Conservation (phyloP, 2,888 invertebrate genomes). For the Microplitis deprimator region DNA sequence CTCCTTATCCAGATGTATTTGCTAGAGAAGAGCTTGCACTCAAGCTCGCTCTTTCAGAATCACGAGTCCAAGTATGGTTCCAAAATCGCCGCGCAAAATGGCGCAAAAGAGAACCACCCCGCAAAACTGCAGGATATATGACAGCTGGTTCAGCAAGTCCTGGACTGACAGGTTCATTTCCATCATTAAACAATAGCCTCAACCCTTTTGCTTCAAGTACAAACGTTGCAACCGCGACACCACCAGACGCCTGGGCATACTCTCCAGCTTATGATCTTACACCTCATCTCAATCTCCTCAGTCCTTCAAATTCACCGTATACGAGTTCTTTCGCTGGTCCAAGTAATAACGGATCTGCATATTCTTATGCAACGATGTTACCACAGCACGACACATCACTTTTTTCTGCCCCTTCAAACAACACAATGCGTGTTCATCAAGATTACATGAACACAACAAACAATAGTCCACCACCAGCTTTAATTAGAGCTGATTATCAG, state of each 20-base stretch:
- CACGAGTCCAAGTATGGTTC: conserved; percentile 85
- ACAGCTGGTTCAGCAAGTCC: conserved; percentile 68
- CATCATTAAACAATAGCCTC: conserved; percentile 76
- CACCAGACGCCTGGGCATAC: conserved; percentile 86
- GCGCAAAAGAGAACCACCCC: conserved; percentile 93
- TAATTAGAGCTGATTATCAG: conserved; percentile 68
- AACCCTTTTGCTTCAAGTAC: conserved; percentile 75
- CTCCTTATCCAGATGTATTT: conserved; percentile 96
- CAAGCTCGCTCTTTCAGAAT: conserved; percentile 90
- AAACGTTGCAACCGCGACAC: conserved; percentile 73
- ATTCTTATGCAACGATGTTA: conserved; percentile 74
- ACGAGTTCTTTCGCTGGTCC: conserved; percentile 74
- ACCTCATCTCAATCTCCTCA: conserved; percentile 82
- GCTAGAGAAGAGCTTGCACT: conserved; percentile 94
- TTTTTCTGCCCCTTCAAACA: conserved; percentile 74
- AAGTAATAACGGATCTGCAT: conserved; percentile 66
- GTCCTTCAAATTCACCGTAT: conserved; percentile 79
- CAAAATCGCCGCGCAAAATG: conserved; percentile 94
- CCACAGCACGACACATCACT: conserved; percentile 84
- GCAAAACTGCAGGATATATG: conserved; percentile 81
- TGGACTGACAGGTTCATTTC: conserved; percentile 71
- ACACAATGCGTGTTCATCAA: conserved; percentile 76
- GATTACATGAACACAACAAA: conserved; percentile 78
- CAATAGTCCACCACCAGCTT: conserved; percentile 78
- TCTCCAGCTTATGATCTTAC: conserved; percentile 85